phyloP scores from a whole-genome alignment of 2,797 vertebrate genomes.

The Momotus momota region DNA sequence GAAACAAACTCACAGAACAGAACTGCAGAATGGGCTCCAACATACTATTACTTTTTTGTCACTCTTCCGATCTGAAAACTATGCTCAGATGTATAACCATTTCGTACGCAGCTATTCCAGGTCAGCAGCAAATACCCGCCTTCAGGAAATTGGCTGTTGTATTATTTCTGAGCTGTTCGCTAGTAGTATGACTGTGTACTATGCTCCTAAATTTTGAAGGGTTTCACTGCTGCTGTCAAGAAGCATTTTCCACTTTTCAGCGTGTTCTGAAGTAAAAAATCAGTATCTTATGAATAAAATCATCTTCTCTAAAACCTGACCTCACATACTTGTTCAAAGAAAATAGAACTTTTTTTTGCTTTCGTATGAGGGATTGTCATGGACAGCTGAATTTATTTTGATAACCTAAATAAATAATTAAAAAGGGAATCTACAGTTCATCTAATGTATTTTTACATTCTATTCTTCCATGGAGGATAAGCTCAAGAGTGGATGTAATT shows the following conservation, averaged over 20 bases:
- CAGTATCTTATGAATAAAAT: background rate
- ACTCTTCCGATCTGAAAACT: background rate
- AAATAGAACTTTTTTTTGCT: background rate
- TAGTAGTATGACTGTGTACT: too few relatives aligned
- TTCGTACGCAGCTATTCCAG: rapidly evolving
- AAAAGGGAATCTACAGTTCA: background rate
- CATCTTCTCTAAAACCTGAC: background rate
- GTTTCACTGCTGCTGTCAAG: background rate
- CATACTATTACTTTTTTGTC: background rate
- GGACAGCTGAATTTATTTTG: background rate
- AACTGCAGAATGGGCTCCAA: background rate
- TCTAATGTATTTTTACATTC: background rate
- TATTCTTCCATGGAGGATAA: background rate
- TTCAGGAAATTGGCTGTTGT: background rate
- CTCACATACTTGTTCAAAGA: background rate
- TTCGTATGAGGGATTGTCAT: background rate
- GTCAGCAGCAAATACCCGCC: background rate
- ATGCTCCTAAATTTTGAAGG: background rate
- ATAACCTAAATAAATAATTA: background rate
- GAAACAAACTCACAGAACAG: background rate
- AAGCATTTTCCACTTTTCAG: background rate
- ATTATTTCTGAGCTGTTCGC: background rate
- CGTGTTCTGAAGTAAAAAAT: background rate
- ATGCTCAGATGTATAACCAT: background rate
- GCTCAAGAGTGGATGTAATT: background rate